Evolutionary conservation across 2,888 invertebrate species (phyloP).

Genomic region (Homarus gammarus): DNA sequence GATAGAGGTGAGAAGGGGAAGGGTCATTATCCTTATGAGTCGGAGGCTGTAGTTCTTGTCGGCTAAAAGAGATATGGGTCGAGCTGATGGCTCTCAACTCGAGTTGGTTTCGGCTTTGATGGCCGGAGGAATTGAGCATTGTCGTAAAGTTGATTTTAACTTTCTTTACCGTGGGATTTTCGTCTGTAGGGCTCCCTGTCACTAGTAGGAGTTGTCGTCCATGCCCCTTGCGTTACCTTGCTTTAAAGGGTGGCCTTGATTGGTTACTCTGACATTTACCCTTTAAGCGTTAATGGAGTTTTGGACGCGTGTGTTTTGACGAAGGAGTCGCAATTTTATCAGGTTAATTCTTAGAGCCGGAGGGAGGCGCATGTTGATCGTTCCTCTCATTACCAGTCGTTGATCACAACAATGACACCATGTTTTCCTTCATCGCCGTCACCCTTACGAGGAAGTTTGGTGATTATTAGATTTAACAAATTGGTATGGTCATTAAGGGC

Average conservation of each 20-base stretch:
- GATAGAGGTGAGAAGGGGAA: neutral
- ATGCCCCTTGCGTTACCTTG: neutral
- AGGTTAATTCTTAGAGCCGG: no score
- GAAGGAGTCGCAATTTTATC: no score
- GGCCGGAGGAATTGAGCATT: neutral
- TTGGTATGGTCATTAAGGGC: no score
- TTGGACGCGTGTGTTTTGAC: no score
- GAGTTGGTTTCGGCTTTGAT: neutral
- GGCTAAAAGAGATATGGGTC: neutral
- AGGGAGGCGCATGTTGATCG: no score
- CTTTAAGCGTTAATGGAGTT: no score
- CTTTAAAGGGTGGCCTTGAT: neutral
- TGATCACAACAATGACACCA: no score
- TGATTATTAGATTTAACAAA: no score
- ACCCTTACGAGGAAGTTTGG: no score
- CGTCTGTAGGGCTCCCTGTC: neutral
- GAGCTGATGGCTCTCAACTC: neutral
- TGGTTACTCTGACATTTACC: no score
- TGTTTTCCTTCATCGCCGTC: no score
- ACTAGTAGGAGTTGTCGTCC: neutral
- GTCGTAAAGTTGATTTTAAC: neutral
- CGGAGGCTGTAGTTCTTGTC: neutral
- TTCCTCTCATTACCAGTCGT: no score
- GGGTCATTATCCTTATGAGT: neutral
- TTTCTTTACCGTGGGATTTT: neutral